These are phyloP conservation scores for Novumbra hubbsi DNA, from an alignment of 2,797 vertebrate species.

Conservation along the genomic window DNA sequence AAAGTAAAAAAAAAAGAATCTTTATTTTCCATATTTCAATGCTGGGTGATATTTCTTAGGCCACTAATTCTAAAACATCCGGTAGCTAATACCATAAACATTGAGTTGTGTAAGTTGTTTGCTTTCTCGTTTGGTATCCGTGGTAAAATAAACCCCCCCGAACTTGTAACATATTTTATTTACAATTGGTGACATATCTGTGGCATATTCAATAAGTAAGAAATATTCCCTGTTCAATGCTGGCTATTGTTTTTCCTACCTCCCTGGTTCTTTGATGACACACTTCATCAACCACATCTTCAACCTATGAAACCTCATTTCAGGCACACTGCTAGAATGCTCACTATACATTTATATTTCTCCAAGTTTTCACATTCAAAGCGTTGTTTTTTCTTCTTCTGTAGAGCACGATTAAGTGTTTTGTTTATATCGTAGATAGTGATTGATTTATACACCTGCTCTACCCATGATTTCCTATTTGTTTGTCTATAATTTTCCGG, in stretches of 20 bases:
- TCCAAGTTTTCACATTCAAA: slow-evolving; percentile 25
- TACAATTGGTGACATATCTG: neutral
- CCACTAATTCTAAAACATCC: too few species aligned
- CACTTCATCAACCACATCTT: slow-evolving; percentile 43
- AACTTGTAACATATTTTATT: slow-evolving; percentile 12
- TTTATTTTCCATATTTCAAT: too few species aligned
- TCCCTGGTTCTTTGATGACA: slow-evolving; percentile 35
- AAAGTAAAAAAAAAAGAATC: too few species aligned
- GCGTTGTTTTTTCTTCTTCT: slow-evolving; percentile 11
- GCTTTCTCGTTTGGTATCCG: neutral
- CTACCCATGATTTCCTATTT: neutral
- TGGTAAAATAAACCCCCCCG: slow-evolving; percentile 1
- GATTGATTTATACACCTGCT: slow-evolving; percentile 19
- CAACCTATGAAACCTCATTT: slow-evolving; percentile 41
- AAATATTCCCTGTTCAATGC: neutral
- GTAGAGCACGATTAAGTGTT: slow-evolving; percentile 19
- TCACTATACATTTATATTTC: slow-evolving; percentile 24
- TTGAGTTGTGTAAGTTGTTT: neutral
- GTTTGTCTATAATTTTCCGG: slow-evolving; percentile 4
- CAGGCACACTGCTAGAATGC: slow-evolving; percentile 23
- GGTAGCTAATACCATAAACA: too few species aligned
- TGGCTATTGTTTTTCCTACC: slow-evolving; percentile 41
- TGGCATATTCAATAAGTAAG: neutral
- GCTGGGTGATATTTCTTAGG: too few species aligned
- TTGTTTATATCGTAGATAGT: slow-evolving; percentile 8